Evolutionary conservation across 2,113 vertebrate species (phyloP).

Genomic region (Zosterops borbonicus): DNA sequence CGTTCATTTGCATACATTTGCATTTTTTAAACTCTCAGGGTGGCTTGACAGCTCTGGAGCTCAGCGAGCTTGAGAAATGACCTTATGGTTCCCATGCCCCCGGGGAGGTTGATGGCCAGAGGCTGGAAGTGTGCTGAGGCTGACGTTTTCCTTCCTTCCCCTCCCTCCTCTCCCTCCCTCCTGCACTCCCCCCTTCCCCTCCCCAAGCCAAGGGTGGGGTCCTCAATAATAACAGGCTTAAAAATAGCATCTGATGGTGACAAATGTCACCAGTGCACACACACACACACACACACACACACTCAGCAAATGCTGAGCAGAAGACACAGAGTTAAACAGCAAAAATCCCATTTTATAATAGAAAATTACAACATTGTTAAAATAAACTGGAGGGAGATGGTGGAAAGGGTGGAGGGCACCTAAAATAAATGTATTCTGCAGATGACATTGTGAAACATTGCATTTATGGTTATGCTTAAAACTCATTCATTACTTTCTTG

Average conservation of each 20-base stretch:
- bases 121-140: slow-evolving; percentile 1
- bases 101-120: neutral
- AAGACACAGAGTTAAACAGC: neutral
- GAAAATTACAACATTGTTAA: slow-evolving; percentile 25
- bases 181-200: neutral
- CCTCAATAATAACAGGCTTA: slow-evolving; percentile 38
- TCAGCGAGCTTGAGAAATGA: slow-evolving; percentile 40
- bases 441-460: neutral
- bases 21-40: slow-evolving; percentile 24
- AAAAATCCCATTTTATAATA: neutral
- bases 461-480: neutral
- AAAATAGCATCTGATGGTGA: slow-evolving; percentile 19
- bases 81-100: slow-evolving; percentile 47
- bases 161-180: slow-evolving; percentile 15
- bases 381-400: neutral
- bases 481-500: neutral
- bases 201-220: slow-evolving; percentile 11
- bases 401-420: neutral
- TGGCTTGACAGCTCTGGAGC: slow-evolving; percentile 29
- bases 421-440: neutral
- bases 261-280: neutral
- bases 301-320: neutral
- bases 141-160: neutral
- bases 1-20: slow-evolving; percentile 1
- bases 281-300: neutral